Evolutionary conservation across 2,113 vertebrate genomes (phyloP), one percentile per base, ranked within the genome.

Genomic region (Harpagus bidentatus): DNA sequence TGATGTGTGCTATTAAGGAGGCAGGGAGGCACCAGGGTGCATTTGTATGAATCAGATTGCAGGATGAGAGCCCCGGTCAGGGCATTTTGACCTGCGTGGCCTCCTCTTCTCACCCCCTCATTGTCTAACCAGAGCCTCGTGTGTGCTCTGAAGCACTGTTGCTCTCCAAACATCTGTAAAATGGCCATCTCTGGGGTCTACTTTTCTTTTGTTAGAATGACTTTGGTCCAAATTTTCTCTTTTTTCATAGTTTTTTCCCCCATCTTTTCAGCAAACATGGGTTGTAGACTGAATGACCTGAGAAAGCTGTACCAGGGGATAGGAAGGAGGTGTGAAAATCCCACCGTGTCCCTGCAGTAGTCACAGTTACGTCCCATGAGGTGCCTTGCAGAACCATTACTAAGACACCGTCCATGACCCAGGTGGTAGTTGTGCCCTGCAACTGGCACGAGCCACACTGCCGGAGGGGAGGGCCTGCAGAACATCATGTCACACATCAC

Each of bases 331-430:
- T 69, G 62, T 82, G 66, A 71, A 73, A 81, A 69, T 23, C 36
- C 16, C 47, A 47, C 48, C 0, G 0, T 21, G 32, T 86, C 53
- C 28, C 36, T 84, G 15, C 28, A 53, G 61, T 13, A 53, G 40
- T 36, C 61, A 66, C 81, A 58, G 48, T 61, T 67, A 34, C 21
- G 21, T 86, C n/a, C 26, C 45, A 55, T 23, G 15, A 2, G 16
- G 4, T 48, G 25, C 32, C 47, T 85, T 80, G 61, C 26, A 58
- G 70, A 82, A 56, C 52, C 16, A 32, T 67, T 71, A 45, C 61
- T 0, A 0, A 76, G 73, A 40, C 22, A 40, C 19, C 5, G 13
- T 59, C 29, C 28, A 4, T 70, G 58, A 43, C 18, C 47, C n/a
- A 19, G n/a, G 16, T 69, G 36, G 29, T 76, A 52, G 38, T 43